Conservation (phyloP, 2,797 vertebrate genomes). For the Propithecus perrieri region DNA sequence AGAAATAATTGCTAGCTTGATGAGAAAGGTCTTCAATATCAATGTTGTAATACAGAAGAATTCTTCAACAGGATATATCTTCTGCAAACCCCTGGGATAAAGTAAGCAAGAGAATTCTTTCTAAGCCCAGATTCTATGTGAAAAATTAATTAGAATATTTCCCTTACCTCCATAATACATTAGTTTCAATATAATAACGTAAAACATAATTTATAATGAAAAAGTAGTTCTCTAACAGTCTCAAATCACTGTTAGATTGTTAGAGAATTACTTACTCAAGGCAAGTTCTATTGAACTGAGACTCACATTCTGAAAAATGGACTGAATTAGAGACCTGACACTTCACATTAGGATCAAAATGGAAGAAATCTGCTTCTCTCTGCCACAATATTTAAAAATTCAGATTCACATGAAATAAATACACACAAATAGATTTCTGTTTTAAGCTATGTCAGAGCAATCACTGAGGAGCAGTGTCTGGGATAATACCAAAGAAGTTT, state of each 20-base stretch:
- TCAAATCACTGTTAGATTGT: not conserved
- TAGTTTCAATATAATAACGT: not conserved
- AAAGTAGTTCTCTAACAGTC: not conserved
- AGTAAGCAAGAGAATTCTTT: not conserved
- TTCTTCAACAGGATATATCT: not conserved
- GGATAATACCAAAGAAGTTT: not conserved
- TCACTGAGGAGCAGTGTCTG: not conserved
- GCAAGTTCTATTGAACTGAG: not conserved
- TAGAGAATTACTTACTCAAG: not conserved
- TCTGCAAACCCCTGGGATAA: not conserved
- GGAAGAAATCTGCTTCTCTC: not conserved
- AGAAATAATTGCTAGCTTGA: not conserved
- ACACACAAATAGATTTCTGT: not conserved
- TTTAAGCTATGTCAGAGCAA: not conserved
- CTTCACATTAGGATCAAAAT: not conserved
- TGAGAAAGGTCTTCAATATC: not conserved
- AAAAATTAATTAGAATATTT: conserved; percentile 20
- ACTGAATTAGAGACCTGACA: not conserved
- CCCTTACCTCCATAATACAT: not conserved
- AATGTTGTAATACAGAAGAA: not conserved
- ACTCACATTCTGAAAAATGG: not conserved
- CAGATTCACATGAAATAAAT: conserved; percentile 20
- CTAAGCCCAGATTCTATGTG: not conserved
- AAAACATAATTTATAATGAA: conserved; percentile 17
- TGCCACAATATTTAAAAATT: conserved; percentile 16